phyloP scores from a whole-genome alignment of 2,113 vertebrate species.

The Scopus umbretta region DNA sequence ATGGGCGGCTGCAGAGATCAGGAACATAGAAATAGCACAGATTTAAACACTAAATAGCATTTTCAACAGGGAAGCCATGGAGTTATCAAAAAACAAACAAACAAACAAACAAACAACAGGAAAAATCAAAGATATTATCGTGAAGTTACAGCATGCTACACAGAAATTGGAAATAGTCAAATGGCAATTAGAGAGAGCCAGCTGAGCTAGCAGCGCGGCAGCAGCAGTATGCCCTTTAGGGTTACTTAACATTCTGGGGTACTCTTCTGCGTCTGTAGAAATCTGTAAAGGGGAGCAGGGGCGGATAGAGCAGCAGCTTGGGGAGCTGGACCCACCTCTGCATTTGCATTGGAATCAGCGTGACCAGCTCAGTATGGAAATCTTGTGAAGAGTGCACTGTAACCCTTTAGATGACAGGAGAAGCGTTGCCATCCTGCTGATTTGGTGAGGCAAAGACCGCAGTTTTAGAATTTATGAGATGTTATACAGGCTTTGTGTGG shows the following conservation, averaged over 20 bases:
- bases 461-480: background rate
- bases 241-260: constrained; percentile 16
- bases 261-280: constrained; percentile 16
- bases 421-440: background rate
- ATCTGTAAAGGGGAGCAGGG: constrained; percentile 1
- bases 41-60: background rate
- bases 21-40: background rate
- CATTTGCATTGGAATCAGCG: constrained; percentile 35
- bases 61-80: background rate
- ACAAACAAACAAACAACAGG: no score
- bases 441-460: background rate
- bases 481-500: background rate
- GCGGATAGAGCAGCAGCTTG: constrained; percentile 15
- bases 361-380: background rate
- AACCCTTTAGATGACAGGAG: background rate
- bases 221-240: background rate
- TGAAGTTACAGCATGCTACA: background rate
- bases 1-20: background rate
- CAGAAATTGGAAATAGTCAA: background rate
- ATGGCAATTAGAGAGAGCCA: background rate
- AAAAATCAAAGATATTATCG: background rate
- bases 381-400: background rate
- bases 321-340: constrained; percentile 32
- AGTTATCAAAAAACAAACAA: background rate
- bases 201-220: background rate